A percentile compares a stretch with the other conserved stretches of the same genome.
phyloP scores from a whole-genome alignment of 2,797 vertebrate species.

The Mus caroli region DNA sequence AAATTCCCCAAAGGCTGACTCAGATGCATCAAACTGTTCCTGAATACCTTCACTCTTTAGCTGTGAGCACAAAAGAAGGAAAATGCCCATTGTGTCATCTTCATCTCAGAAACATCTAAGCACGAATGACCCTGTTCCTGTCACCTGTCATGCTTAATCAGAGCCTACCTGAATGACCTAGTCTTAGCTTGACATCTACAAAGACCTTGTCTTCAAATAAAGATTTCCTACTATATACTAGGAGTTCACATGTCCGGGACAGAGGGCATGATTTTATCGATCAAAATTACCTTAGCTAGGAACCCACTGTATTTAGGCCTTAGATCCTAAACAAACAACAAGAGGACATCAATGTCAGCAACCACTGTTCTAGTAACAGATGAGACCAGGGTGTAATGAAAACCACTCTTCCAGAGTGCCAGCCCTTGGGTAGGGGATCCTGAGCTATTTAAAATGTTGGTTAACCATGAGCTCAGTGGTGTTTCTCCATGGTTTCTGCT shows the following conservation, averaged over 20 bases:
- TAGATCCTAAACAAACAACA: not conserved
- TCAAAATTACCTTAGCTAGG: not conserved
- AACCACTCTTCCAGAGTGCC: accelerated
- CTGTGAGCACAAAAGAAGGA: not conserved
- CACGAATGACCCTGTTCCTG: accelerated
- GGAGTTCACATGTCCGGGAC: accelerated
- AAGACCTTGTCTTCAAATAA: not conserved
- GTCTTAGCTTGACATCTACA: not conserved
- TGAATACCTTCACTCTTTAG: not conserved
- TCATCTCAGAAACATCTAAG: accelerated
- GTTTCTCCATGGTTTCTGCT: not conserved
- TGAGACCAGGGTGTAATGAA: accelerated
- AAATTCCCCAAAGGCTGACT: not conserved
- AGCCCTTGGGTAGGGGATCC: not conserved
- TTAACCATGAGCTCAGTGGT: not conserved
- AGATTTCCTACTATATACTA: not conserved
- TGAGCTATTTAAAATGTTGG: not conserved
- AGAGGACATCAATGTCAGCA: not conserved
- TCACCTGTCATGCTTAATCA: too few relatives aligned
- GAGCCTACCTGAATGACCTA: not conserved
- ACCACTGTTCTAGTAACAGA: not conserved
- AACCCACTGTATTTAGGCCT: not conserved
- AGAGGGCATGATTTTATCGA: not conserved
- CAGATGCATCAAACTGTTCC: not conserved
- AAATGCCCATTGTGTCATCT: accelerated